Evolutionary conservation across 2,888 invertebrate genomes (phyloP), one percentile per base, ranked within the genome.

Genomic region (Ophion ventricosus): DNA sequence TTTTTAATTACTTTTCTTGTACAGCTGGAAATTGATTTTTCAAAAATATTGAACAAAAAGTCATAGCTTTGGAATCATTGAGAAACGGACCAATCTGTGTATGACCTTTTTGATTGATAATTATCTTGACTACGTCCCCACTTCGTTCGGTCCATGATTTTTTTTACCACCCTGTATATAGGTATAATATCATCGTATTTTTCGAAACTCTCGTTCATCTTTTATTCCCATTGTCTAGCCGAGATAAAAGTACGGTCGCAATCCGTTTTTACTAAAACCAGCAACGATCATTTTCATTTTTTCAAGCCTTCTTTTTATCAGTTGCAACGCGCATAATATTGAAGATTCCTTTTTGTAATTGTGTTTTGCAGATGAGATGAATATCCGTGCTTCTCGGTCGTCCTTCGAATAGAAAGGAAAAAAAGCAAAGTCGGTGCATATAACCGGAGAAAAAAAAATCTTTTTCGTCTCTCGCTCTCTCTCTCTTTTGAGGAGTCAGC

Each of bases 361-460:
- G 43, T 84, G 10, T 59, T 59, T 81, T 84, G 49, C 84, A 84
- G 84, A 81, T 78, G 54, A 57, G 69, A 79, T 75, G 67, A 80
- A 73, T 61, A 80, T 61, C 14, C 61, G 10, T 49, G 40, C 26
- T 72, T 11, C 23, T 29, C 61, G 26, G 49, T 80, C 66, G 20
- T 35, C 23, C 29, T 29, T 59, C 63, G 73, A 54, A 35, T 49
- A 64, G 29, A 3, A 40, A 20, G 49, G 20, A 10, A 70, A 64
- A 63, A 67, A 76, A 63, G 49, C 20, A 54, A 54, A 43, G 49
- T 49, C 59, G 54, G n/a, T 64, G 72, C 43, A 14, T 25, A 14
- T 17, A 67, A 17, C 43, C 10, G 11, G 23, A 73, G 23, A 73
- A 17, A 61, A 26, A 43, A 14, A 23, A 40, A 17, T 69, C 54